A percentile compares a stretch with the other conserved stretches of the same genome.
Evolutionary conservation across 2,888 invertebrate genomes (phyloP).

Genomic region (Conus canariensis): DNA sequence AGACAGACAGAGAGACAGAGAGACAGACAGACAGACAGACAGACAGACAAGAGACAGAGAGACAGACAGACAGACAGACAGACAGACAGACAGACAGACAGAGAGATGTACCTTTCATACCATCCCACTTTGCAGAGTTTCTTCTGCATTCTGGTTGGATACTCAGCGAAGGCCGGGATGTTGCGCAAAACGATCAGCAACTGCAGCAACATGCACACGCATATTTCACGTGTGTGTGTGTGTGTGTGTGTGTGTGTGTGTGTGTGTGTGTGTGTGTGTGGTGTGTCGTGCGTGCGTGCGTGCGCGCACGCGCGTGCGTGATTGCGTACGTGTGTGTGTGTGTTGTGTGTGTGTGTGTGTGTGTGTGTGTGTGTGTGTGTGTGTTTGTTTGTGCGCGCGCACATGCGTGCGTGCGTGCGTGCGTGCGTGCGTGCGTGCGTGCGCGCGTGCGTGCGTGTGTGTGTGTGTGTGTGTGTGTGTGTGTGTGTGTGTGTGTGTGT

Average conservation of each 20-base stretch:
- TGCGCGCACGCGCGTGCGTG: too few species aligned
- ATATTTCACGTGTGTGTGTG: background rate
- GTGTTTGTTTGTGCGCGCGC: background rate
- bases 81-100: constrained; percentile 13
- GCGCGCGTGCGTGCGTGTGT: too few species aligned
- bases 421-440: background rate
- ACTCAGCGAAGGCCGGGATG: constrained; percentile 69
- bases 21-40: background rate
- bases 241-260: too few species aligned
- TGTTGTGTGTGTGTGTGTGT: background rate
- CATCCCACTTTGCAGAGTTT: constrained; percentile 66
- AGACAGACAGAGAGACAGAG: background rate
- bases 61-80: background rate
- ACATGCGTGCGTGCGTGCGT: constrained; percentile 18
- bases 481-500: too few species aligned
- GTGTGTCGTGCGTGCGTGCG: background rate
- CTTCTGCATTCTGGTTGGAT: constrained; percentile 67
- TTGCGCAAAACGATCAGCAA: constrained; percentile 63
- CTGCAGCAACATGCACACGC: constrained; percentile 48
- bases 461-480: too few species aligned
- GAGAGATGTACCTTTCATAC: constrained; percentile 64
- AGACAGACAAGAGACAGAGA: background rate
- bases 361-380: background rate
- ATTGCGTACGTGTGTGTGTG: too few species aligned
- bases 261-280: background rate